Percentiles rank a stretch among this genome's conserved stretches.
Evolutionary conservation across 1,140 invertebrate genomes (phyloP).

Genomic region (Pseudomyrmex dendroicus): DNA sequence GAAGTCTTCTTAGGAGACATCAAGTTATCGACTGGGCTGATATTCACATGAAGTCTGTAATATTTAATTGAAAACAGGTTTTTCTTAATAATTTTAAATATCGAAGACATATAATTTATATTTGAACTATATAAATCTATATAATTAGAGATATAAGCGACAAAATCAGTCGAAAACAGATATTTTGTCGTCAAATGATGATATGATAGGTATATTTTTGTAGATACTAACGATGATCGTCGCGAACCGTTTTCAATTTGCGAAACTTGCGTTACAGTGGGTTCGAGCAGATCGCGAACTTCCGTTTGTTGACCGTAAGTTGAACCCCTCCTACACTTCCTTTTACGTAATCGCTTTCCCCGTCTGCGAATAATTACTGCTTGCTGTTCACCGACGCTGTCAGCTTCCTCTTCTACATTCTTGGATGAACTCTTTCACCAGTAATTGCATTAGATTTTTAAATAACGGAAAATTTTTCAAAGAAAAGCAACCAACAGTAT

Average conservation of each 20-base stretch:
- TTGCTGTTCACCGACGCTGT: constrained; percentile 74
- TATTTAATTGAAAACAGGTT: neutral
- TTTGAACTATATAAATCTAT: too few relatives aligned
- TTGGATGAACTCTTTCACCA: constrained; percentile 47
- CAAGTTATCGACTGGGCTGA: constrained; percentile 21
- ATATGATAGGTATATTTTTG: neutral
- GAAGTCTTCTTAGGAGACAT: constrained; percentile 67
- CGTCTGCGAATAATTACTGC: constrained; percentile 73
- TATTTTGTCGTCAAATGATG: neutral
- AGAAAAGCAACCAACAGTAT: neutral
- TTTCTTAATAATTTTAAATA: neutral
- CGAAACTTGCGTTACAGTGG: constrained; percentile 81
- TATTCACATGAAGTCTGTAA: constrained; percentile 54
- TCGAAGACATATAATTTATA: neutral
- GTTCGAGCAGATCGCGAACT: constrained; percentile 82
- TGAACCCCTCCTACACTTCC: constrained; percentile 80
- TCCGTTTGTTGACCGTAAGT: constrained; percentile 82
- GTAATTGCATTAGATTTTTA: neutral
- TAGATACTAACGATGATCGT: constrained; percentile 76
- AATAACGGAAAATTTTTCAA: neutral
- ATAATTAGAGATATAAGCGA: too few relatives aligned
- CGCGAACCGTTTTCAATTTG: constrained; percentile 78
- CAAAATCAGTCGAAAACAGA: too few relatives aligned
- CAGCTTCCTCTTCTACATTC: constrained; percentile 51
- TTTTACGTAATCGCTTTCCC: constrained; percentile 79